A percentile compares a stretch with the other conserved stretches of the same genome.
Evolutionary conservation across 2,113 vertebrate species (phyloP).

Genomic region (Gasterosteus nipponicus): DNA sequence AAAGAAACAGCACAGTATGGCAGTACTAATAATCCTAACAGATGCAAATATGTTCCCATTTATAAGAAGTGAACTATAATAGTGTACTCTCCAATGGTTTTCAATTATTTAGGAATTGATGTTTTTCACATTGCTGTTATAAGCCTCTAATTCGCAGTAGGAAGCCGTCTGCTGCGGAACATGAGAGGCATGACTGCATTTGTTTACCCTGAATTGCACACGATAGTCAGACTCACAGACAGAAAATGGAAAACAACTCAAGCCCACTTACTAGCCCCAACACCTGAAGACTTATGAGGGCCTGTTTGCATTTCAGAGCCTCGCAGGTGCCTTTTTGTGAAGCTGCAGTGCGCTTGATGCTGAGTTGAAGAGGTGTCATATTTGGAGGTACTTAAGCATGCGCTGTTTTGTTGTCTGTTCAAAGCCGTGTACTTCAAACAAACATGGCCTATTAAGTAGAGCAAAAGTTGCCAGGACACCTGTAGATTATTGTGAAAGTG

Average conservation of each 20-base stretch:
- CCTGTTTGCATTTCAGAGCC: constrained; percentile 78
- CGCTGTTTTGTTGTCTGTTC: constrained; percentile 78
- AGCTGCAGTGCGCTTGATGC: constrained; percentile 74
- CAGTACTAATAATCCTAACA: not conserved
- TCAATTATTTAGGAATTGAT: constrained; percentile 22
- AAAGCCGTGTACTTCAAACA: constrained; percentile 75
- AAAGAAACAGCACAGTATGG: constrained; percentile 10
- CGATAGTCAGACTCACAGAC: constrained; percentile 48
- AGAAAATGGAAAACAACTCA: constrained; percentile 58
- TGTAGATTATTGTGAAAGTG: constrained; percentile 69
- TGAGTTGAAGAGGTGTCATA: constrained; percentile 76
- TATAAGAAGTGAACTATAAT: not conserved
- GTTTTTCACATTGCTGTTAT: not conserved
- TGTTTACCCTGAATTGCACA: constrained; percentile 63
- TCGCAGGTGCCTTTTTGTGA: constrained; percentile 75
- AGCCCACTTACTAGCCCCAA: constrained; percentile 69
- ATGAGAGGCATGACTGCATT: constrained; percentile 57
- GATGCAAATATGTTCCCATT: not conserved
- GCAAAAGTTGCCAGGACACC: constrained; percentile 77
- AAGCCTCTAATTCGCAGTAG: constrained; percentile 27
- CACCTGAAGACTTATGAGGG: constrained; percentile 69
- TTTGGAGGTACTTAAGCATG: constrained; percentile 75
- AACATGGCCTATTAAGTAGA: constrained; percentile 71
- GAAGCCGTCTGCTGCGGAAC: constrained; percentile 39
- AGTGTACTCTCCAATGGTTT: not conserved